Percentiles rank a stretch among this genome's conserved stretches.
These are phyloP conservation scores for Tragelaphus strepsiceros DNA, from an alignment of 2,113 vertebrate genomes.

Conservation along the genomic window DNA sequence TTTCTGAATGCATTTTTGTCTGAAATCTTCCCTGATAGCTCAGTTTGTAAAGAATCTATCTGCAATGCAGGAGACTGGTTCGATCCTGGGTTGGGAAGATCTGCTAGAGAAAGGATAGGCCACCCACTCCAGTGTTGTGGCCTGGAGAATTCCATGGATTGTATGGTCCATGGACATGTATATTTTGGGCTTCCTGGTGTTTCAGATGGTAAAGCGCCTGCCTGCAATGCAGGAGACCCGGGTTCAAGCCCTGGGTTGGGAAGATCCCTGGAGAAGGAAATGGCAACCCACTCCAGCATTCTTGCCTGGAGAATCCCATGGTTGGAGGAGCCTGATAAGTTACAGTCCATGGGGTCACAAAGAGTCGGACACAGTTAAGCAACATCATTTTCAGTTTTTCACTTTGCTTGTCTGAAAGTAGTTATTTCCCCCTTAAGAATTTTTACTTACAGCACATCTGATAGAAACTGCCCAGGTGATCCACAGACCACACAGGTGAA, in stretches of 20 bases:
- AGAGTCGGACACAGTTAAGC: background rate
- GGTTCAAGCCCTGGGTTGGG: background rate
- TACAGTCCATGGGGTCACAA: background rate
- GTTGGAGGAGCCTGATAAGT: background rate
- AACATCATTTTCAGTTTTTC: background rate
- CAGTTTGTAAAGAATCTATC: background rate
- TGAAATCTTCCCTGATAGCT: background rate
- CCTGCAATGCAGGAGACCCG: background rate
- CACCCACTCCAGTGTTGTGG: background rate
- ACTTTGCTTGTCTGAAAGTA: background rate
- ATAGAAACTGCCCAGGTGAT: background rate
- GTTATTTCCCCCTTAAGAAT: background rate
- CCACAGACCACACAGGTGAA: background rate
- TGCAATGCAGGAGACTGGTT: background rate
- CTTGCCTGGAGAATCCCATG: background rate
- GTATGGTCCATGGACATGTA: background rate
- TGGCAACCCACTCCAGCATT: background rate
- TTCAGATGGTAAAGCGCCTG: background rate
- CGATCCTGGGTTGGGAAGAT: background rate
- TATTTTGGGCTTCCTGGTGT: background rate
- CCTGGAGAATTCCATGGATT: background rate
- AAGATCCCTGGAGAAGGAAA: background rate
- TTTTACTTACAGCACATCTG: background rate
- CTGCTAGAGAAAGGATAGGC: background rate
- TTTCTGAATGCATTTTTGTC: background rate